Base-by-base conservation (phyloP, 2,888 invertebrate genomes). In the Criorhina ranunculi region DNA sequence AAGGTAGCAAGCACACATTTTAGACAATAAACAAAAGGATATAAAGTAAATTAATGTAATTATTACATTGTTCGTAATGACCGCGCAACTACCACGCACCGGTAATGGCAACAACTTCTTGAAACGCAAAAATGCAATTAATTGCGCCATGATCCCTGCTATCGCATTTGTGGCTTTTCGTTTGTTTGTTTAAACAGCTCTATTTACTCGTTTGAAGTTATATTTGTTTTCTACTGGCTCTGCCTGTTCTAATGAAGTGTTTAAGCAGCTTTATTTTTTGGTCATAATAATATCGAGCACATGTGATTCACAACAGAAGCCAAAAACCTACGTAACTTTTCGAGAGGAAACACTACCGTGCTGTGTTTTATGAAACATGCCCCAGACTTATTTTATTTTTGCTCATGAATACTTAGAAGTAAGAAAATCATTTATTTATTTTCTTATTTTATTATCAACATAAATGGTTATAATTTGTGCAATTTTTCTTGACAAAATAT, bases 111-210 rank as follows among this genome's bases (percentile, higher is more conserved):
- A 59, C 72, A 72, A 62, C 72, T 62, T 72, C 51, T 72, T 72
- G 60, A 33, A 72, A 72, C 60, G 49, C 72, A 62, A 53, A 72
- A 62, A 72, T 62, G 42, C 51, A 60, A 40, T 62, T 42, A 62
- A 72, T 49, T 49, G 44, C 15, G 11, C 19, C 35, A 11, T n/a
- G 12, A 40, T 64, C 53, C 53, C 9, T 33, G 15, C 19, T 55
- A 17, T 9, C 42, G 6, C 57, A 49, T 35, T 53, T 49, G 35
- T 59, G 57, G 46, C 15, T 35, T 11, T 69, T 55, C n/a, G n/a
- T n/a, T 69, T 42, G 69, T 46, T 44, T 9, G 49, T 64, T 64
- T 35, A 17, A 64, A 64, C 19, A 55, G 33, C 24, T 69, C 24
- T 44, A 24, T 44, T n/a, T n/a, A n/a, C n/a, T n/a, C n/a, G n/a